A percentile compares a stretch with the other conserved stretches of the same genome.
phyloP scores from a whole-genome alignment of 2,113 vertebrate species.

The Microtus montanus region DNA sequence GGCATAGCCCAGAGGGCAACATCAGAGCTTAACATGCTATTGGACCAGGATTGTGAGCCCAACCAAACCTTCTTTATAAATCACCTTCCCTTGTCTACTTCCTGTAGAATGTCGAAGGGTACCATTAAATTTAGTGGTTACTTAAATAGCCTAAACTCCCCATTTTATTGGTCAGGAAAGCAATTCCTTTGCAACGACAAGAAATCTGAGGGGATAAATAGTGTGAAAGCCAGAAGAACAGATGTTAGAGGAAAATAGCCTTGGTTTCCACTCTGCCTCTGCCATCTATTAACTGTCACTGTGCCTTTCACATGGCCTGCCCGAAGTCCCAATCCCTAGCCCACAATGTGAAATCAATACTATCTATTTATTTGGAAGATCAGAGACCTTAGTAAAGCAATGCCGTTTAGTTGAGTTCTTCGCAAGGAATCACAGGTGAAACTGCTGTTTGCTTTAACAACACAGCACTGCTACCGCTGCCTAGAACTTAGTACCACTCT shows the following conservation, averaged over 20 bases:
- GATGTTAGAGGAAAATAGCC: not conserved
- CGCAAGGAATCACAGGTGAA: not conserved
- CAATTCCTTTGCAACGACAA: not conserved
- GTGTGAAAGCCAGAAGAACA: not conserved
- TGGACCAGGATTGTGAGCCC: not conserved
- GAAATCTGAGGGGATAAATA: not conserved
- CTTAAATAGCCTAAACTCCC: not conserved
- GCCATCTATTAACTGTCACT: not conserved
- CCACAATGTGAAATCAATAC: not conserved
- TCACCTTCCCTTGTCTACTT: not conserved
- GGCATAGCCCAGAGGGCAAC: no score
- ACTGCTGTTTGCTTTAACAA: not conserved
- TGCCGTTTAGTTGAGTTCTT: not conserved
- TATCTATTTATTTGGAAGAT: not conserved
- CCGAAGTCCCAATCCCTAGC: not conserved
- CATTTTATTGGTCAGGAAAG: not conserved
- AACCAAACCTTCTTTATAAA: not conserved
- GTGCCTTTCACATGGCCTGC: not conserved
- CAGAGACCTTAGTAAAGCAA: constrained; percentile 7
- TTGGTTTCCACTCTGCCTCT: not conserved
- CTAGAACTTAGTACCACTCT: no score
- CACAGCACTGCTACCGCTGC: not conserved
- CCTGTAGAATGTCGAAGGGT: not conserved
- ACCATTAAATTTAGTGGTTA: not conserved
- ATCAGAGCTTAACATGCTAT: not conserved